phyloP scores from a whole-genome alignment of 2,797 vertebrate genomes.

The Epinephelus awoara region DNA sequence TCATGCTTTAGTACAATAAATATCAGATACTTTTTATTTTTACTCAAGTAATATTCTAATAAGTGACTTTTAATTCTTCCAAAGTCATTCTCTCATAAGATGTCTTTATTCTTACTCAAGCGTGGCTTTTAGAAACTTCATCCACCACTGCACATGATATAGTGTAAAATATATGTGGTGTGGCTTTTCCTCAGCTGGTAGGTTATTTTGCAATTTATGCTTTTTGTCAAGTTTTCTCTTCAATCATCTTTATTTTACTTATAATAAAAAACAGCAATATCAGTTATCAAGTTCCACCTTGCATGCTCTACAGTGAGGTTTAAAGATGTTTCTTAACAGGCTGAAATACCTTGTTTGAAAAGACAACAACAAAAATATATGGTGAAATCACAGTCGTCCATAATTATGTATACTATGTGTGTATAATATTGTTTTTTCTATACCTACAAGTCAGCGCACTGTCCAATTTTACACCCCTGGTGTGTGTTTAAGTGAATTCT shows the following conservation, averaged over 20 bases:
- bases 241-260: not conserved
- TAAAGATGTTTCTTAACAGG: not conserved
- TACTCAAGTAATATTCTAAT: no score
- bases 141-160: no score
- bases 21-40: no score
- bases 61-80: no score
- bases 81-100: no score
- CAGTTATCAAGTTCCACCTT: not conserved
- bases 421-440: not conserved
- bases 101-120: no score
- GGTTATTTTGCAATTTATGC: not conserved
- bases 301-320: not conserved
- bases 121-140: no score
- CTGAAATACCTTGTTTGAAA: not conserved
- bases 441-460: not conserved
- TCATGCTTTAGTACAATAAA: no score
- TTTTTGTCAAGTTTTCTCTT: not conserved
- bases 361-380: not conserved
- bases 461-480: not conserved
- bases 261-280: no score
- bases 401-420: not conserved
- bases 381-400: not conserved
- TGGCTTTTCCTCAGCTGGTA: not conserved
- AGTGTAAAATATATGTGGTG: not conserved
- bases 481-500: conserved; percentile 6